Evolutionary conservation across 2,888 invertebrate species (phyloP), one percentile per base, ranked within the genome.

Genomic region (Phoenoteleia sp.): DNA sequence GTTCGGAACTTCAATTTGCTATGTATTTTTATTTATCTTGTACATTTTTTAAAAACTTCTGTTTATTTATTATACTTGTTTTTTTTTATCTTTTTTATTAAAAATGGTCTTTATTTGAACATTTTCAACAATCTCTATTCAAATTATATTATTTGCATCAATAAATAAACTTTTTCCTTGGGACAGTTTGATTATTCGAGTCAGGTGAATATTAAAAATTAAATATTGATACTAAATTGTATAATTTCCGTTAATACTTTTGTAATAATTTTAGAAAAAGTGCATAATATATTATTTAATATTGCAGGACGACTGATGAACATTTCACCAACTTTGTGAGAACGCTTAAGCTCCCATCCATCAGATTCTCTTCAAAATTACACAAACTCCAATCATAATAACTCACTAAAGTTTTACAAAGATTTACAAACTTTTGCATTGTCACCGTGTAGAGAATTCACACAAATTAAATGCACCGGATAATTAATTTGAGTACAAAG

Each of bases 331-430:
- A 69, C 54, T 69, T 56, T 29, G 39, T 25, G 25, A 54, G 42
- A 71, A 72, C 42, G 47, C 7, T 60, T 47, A n/a, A 72, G 47
- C 56, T 47, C 15, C 11, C 21, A 45, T 72, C 23, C 47, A 58
- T 72, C 42, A 72, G 36, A 49, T 60, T 49, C 25, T 60, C 45
- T 39, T 74, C 52, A 52, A 49, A 52, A 52, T 74, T 47, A 74
- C 27, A 52, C 52, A 54, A 75, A 75, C 42, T 54, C 64, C 21
- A 27, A 64, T 49, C n/a, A 33, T 45, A 60, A 72, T 62, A 49
- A 74, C 62, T 62, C 42, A 62, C 15, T 36, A 13, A 72, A 60
- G 58, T 72, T 72, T 47, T 36, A 19, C 27, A 36, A 47, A 60
- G 72, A 49, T 72, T 47, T 47, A 27, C 6, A 64, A 64, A 64